Conservation (phyloP, 1,140 invertebrate species). For the Helicoverpa zea region DNA sequence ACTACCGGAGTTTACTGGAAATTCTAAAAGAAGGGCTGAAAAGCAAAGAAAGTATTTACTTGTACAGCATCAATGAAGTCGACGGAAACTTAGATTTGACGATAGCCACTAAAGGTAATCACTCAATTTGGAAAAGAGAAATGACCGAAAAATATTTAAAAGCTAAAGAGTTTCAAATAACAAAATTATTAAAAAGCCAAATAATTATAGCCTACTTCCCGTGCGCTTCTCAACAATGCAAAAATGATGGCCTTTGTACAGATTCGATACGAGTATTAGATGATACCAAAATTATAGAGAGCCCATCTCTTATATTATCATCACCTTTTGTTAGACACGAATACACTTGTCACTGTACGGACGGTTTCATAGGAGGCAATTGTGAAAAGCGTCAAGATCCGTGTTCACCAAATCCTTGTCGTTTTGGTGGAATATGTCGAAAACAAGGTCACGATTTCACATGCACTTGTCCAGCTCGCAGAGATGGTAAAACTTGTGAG, state of each 20-base stretch:
- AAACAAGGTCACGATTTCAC: conserved; percentile 94
- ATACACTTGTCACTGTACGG: conserved; percentile 92
- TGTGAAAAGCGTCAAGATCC: conserved; percentile 96
- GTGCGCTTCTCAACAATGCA: conserved; percentile 90
- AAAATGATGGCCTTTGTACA: conserved; percentile 92
- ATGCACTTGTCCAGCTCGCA: conserved; percentile 92
- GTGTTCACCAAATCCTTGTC: conserved; percentile 96
- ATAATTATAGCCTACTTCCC: conserved; percentile 91
- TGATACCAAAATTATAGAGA: conserved; percentile 91
- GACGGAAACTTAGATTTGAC: conserved; percentile 90
- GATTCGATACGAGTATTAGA: conserved; percentile 91
- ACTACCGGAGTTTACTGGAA: conserved; percentile 92
- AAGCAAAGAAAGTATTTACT: conserved; percentile 88
- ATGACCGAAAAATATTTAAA: conserved; percentile 89
- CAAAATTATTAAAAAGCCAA: conserved; percentile 87
- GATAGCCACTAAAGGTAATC: conserved; percentile 88
- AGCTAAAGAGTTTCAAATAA: conserved; percentile 89
- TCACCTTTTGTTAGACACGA: conserved; percentile 93
- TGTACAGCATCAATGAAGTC: conserved; percentile 92
- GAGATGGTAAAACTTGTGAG: conserved; percentile 95
- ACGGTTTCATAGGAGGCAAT: conserved; percentile 92
- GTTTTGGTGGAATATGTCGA: conserved; percentile 93
- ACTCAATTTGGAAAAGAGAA: conserved; percentile 88
- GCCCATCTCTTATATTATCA: conserved; percentile 92
- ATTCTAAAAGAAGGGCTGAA: conserved; percentile 89